Conservation (phyloP, 2,113 vertebrate species). For the Gopherus flavomarginatus region DNA sequence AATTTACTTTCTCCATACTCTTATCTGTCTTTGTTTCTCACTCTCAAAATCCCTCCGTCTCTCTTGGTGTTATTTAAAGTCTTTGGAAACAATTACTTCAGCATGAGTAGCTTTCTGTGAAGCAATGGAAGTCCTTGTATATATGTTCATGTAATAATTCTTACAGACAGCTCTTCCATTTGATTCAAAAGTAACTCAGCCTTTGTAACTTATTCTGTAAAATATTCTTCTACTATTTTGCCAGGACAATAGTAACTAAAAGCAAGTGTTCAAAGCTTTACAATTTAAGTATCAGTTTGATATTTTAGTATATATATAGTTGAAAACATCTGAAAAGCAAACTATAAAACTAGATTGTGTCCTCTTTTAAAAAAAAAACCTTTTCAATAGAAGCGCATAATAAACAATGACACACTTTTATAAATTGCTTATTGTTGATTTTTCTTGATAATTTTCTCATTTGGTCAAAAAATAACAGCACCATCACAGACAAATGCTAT, state of each 20-base stretch:
- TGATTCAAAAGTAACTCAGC: not conserved
- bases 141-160: not conserved
- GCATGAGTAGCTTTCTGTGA: accelerated
- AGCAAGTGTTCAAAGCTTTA: not conserved
- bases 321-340: not conserved
- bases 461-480: not conserved
- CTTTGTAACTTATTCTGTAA: not conserved
- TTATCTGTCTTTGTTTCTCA: not conserved
- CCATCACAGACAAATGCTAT: not conserved
- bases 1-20: not conserved
- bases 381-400: not conserved
- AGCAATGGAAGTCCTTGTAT: not conserved
- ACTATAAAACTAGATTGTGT: not conserved
- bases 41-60: not conserved
- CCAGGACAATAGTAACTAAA: not conserved
- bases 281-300: not conserved
- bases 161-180: no score
- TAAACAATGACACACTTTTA: not conserved
- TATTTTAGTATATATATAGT: not conserved
- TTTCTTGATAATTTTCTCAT: not conserved
- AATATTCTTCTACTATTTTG: not conserved
- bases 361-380: not conserved
- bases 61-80: not conserved
- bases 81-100: not conserved
- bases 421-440: not conserved